Percentiles rank a stretch among this genome's conserved stretches.
phyloP scores from a whole-genome alignment of 2,888 invertebrate genomes.

The Orchestes rusci region DNA sequence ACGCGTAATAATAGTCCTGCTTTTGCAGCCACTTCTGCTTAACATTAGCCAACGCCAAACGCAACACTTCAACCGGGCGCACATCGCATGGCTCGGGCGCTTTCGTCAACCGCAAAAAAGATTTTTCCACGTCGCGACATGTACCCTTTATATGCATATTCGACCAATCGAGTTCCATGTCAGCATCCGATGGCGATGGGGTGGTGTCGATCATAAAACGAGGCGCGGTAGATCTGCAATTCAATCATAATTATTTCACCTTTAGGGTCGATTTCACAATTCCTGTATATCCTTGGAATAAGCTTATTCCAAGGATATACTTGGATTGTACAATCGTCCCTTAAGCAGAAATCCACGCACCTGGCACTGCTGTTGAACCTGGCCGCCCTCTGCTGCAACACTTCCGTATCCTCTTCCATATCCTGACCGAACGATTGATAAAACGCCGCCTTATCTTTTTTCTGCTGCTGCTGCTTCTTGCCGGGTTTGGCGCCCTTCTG shows the following conservation, averaged over 20 bases:
- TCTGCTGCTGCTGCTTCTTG: conserved; percentile 49
- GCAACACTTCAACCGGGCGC: conserved; percentile 80
- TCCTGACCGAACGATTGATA: conserved; percentile 58
- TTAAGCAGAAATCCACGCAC: conserved; percentile 6
- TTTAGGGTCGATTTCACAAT: too few relatives aligned
- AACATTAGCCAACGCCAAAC: conserved; percentile 79
- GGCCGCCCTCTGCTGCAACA: conserved; percentile 82
- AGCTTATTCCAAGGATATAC: too few relatives aligned
- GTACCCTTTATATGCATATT: conserved; percentile 91
- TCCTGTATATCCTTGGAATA: too few relatives aligned
- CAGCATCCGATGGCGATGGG: conserved; percentile 2
- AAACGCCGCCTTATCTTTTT: conserved; percentile 56
- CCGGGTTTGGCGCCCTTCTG: conserved; percentile 37
- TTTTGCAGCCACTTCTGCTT: conserved; percentile 85
- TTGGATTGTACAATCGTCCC: too few relatives aligned
- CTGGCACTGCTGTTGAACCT: conserved; percentile 55
- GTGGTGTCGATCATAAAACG: conserved; percentile 11
- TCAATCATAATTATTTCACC: neutral
- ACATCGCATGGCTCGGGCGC: conserved; percentile 90
- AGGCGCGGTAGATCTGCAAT: conserved; percentile 23
- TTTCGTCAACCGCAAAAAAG: conserved; percentile 91
- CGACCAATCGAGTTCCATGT: conserved; percentile 72
- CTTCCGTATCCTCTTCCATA: conserved; percentile 67
- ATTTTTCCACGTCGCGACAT: conserved; percentile 90
- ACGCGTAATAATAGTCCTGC: conserved; percentile 93